phyloP scores from a whole-genome alignment of 2,797 vertebrate species.

The Leucoraja ocellata region DNA sequence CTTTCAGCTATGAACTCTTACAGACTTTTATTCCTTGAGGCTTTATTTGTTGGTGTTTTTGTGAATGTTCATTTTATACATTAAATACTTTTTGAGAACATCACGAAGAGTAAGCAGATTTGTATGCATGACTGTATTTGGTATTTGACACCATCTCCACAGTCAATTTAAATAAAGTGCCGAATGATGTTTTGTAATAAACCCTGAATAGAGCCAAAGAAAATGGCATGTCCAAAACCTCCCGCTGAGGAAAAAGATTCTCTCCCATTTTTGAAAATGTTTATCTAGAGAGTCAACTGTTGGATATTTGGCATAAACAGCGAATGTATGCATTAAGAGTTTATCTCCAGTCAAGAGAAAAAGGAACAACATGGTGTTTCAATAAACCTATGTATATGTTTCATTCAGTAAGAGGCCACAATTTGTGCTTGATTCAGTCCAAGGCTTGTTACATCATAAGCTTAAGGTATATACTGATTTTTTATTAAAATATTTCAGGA shows the following conservation, averaged over 20 bases:
- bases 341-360: background rate
- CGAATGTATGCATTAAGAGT: background rate
- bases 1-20: slow-evolving; percentile 72
- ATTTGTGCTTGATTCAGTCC: background rate
- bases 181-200: background rate
- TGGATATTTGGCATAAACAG: background rate
- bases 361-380: background rate
- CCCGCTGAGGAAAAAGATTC: background rate
- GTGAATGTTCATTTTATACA: background rate
- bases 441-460: background rate
- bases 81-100: background rate
- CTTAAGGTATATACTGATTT: background rate
- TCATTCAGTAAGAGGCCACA: background rate
- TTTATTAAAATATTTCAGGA: background rate
- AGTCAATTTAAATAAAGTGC: background rate
- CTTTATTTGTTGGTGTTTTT: background rate
- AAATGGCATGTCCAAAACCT: background rate
- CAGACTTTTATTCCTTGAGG: slow-evolving; percentile 61
- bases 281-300: background rate
- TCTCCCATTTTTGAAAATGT: background rate
- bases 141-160: background rate
- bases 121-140: background rate
- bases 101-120: slow-evolving; percentile 9
- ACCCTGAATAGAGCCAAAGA: background rate
- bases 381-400: background rate